Evolutionary conservation across 2,888 invertebrate species (phyloP).

Genomic region (Dascillus cervinus): DNA sequence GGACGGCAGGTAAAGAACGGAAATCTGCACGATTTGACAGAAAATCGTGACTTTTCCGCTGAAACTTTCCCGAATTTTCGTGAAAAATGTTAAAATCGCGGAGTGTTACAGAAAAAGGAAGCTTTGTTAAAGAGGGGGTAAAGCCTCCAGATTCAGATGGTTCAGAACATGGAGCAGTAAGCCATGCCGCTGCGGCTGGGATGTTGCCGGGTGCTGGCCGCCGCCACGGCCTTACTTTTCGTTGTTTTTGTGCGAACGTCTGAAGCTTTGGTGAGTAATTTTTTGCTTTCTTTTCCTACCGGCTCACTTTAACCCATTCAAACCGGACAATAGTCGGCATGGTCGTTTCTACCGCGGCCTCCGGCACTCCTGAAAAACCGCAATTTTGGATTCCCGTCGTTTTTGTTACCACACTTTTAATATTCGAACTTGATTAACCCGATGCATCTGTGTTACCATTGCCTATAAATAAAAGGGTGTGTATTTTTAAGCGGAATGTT

Average conservation of each 20-base stretch:
- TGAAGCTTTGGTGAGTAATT: conserved; percentile 21
- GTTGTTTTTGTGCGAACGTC: conserved; percentile 20
- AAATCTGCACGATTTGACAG: background rate
- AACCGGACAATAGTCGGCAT: no score
- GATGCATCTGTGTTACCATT: conserved; percentile 6
- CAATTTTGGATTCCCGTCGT: no score
- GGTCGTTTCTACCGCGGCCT: no score
- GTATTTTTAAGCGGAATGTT: conserved; percentile 1
- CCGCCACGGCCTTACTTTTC: conserved; percentile 24
- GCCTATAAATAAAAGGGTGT: conserved; percentile 14
- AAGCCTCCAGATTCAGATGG: conserved; percentile 16
- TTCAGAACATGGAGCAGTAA: conserved; percentile 38
- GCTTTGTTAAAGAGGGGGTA: conserved; percentile 18
- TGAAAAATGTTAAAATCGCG: conserved; percentile 10
- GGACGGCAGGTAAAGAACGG: background rate
- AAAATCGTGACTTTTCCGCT: background rate
- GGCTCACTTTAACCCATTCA: no score
- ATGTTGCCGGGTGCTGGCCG: conserved; percentile 36
- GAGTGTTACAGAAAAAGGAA: conserved; percentile 14
- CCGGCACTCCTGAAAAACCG: no score
- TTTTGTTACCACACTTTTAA: no score
- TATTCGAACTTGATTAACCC: background rate
- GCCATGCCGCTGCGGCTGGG: conserved; percentile 43
- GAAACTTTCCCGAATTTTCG: conserved; percentile 1
- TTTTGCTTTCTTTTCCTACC: no score